Conservation (phyloP, 2,113 vertebrate species). For the Hydropotes inermis region DNA sequence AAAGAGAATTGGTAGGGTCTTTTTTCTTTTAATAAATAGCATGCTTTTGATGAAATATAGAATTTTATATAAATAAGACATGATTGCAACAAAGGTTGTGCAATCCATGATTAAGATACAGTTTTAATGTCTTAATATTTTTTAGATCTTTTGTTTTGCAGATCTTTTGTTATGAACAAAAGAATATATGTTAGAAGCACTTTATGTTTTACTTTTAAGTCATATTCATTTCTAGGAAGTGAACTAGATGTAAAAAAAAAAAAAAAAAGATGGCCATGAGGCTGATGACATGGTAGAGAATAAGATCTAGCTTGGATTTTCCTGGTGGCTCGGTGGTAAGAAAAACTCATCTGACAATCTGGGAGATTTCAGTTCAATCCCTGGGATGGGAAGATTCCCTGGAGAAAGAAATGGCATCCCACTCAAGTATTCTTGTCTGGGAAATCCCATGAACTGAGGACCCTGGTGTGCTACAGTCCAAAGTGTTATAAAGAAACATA, state of each 20-base stretch:
- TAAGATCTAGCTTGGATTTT: constrained; percentile 2
- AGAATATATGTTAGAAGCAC: constrained; percentile 12
- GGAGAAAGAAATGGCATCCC: neutral
- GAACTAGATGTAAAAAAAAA: constrained; percentile 27
- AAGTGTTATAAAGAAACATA: neutral
- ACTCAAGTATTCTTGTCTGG: neutral
- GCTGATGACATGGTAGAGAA: neutral
- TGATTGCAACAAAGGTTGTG: neutral
- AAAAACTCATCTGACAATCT: neutral
- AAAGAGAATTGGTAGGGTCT: neutral
- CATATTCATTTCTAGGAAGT: constrained; percentile 70
- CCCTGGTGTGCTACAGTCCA: neutral
- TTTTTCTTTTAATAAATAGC: neutral
- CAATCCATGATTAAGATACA: fast-evolving
- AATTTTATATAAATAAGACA: neutral
- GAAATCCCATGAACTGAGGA: neutral
- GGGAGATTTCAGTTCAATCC: neutral
- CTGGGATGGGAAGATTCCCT: neutral
- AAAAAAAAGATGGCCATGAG: constrained; percentile 40
- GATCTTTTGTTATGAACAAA: neutral
- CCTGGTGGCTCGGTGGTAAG: neutral
- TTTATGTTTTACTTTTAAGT: constrained; percentile 62
- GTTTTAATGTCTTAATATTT: constrained; percentile 5
- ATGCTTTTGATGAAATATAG: constrained; percentile 62
- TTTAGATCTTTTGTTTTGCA: constrained; percentile 5